Evolutionary conservation across 2,888 invertebrate genomes (phyloP).

Genomic region (Thera obeliscata): DNA sequence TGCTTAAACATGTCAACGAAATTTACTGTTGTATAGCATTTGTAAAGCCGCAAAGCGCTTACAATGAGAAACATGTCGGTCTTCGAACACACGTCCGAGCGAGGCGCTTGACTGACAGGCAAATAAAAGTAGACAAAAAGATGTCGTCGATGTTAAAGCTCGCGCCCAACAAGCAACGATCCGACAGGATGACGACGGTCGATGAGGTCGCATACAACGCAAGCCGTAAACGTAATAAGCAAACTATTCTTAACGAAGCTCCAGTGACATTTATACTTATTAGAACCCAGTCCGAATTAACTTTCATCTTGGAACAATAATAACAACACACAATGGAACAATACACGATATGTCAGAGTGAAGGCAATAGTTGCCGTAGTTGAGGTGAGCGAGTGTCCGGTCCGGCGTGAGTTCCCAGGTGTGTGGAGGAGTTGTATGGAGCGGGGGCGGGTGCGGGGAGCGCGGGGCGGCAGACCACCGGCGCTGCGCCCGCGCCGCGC

Average conservation of each 20-base stretch:
- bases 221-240: too few relatives aligned
- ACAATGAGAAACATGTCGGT: constrained; percentile 76
- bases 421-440: constrained; percentile 66
- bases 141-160: constrained; percentile 43
- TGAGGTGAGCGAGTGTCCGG: constrained; percentile 66
- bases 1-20: constrained; percentile 56
- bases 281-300: constrained; percentile 47
- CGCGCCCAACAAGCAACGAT: constrained; percentile 33
- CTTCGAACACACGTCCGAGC: constrained; percentile 64
- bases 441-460: constrained; percentile 44
- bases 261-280: constrained; percentile 40
- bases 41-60: constrained; percentile 62
- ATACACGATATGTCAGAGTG: constrained; percentile 55
- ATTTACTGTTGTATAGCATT: constrained; percentile 65
- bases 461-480: constrained; percentile 70
- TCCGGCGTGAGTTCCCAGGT: constrained; percentile 74
- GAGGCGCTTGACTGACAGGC: constrained; percentile 76
- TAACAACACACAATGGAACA: constrained; percentile 54
- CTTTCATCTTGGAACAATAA: constrained; percentile 46
- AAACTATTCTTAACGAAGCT: constrained; percentile 43
- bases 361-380: constrained; percentile 43
- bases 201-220: too few relatives aligned
- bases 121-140: constrained; percentile 78
- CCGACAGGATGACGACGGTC: constrained; percentile 16
- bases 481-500: constrained; percentile 80